A percentile compares a stretch with the other conserved stretches of the same genome.
Evolutionary conservation across 2,113 vertebrate genomes (phyloP).

Genomic region (Tichodroma muraria): DNA sequence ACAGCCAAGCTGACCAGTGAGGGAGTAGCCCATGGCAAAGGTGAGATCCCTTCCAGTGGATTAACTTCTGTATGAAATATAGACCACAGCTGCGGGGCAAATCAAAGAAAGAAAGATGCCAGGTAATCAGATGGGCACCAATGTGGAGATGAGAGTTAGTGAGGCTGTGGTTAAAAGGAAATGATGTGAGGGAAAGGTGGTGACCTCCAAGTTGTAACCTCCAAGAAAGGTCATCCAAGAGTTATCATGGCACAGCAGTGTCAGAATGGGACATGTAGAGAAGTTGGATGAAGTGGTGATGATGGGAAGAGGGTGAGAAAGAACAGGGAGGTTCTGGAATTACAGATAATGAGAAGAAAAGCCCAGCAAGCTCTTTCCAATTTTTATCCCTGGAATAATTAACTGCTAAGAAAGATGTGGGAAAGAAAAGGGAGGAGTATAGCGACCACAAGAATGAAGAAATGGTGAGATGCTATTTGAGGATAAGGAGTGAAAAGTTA

Average conservation of each 20-base stretch:
- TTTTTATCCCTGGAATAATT: background rate
- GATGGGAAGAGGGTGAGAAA: background rate
- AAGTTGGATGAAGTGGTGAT: background rate
- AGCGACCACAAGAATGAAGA: background rate
- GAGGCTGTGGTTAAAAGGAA: background rate
- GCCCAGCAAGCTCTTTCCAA: background rate
- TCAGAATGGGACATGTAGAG: background rate
- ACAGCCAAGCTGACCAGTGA: background rate
- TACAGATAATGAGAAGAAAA: background rate
- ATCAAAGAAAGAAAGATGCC: background rate
- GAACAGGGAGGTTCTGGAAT: background rate
- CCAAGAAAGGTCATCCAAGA: background rate
- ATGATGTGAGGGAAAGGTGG: background rate
- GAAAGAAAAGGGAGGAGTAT: background rate
- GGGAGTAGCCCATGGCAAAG: background rate
- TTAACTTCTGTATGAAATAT: background rate
- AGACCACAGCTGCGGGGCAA: background rate
- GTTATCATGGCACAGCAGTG: background rate
- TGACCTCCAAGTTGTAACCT: background rate
- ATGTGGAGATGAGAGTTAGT: background rate
- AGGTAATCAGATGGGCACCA: background rate
- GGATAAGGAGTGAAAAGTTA: background rate
- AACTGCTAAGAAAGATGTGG: background rate
- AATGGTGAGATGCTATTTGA: background rate
- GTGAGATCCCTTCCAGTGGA: fast-evolving